Base-by-base conservation (phyloP, 2,797 vertebrate species). In the Notolepis coatsorum region DNA sequence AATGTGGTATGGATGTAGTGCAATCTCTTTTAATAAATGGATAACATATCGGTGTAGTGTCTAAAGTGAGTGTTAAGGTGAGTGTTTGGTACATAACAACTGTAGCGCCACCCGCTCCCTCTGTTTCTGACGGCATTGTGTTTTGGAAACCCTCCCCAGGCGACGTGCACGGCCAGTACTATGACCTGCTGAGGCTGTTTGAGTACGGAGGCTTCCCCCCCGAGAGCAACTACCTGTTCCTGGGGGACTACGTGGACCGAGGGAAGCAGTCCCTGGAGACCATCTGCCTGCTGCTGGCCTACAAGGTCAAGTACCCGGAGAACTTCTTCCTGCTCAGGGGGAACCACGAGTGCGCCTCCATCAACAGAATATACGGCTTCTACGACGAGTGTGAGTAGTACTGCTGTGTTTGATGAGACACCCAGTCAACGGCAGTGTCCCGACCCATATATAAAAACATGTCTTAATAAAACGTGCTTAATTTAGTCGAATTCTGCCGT, bases 341-440 rank as follows among this genome's bases (percentile, higher is more conserved):
- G 74, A 94, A 94, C 87, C 93, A 94, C 13, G 93, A 94, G 76
- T 94, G 93, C 62, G 93, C 93, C 75, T 94, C 93, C 67, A 94
- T 94, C 84, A 94, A 94, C 86, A 91, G 93, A 90, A 94, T 94
- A 88, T 94, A 94, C 31, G 93, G 93, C 70, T 94, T 94, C 84
- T 94, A 94, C 13, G 93, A 94, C 54, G 93, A 94, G 85, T 94
- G 93, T 94, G 80, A 94, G n/a, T n/a, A n/a, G n/a, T n/a, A n/a
- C n/a, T n/a, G n/a, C n/a, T n/a, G n/a, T n/a, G n/a, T n/a, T n/a
- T n/a, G n/a, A n/a, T n/a, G n/a, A n/a, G n/a, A n/a, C n/a, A n/a
- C n/a, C n/a, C n/a, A n/a, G n/a, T n/a, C n/a, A n/a, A n/a, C n/a
- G n/a, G n/a, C n/a, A n/a, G n/a, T n/a, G n/a, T n/a, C n/a, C n/a